Conservation (phyloP, 2,113 vertebrate species). For the Cololabis saira region DNA sequence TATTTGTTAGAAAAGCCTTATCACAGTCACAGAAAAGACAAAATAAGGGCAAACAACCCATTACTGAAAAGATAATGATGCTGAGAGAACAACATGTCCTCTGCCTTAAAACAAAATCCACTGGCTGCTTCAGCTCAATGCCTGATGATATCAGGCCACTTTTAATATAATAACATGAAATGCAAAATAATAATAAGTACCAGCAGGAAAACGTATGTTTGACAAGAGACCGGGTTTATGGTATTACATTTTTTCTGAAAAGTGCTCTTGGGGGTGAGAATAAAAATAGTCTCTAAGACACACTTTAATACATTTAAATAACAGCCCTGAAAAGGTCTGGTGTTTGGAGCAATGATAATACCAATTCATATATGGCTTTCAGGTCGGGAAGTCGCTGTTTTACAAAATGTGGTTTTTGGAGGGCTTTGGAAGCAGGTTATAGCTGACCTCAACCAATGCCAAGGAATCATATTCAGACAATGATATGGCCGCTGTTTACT, state of each 20-base stretch:
- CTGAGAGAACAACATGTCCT: constrained; percentile 6
- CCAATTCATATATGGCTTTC: not conserved
- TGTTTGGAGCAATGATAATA: constrained; percentile 5
- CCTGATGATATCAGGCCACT: too few relatives aligned
- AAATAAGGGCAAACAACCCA: constrained; percentile 28
- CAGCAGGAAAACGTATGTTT: not conserved
- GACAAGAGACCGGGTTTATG: not conserved
- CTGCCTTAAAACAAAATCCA: not conserved
- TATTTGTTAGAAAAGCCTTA: constrained; percentile 18
- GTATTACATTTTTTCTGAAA: not conserved
- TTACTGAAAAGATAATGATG: constrained; percentile 17
- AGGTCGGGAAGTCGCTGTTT: constrained; percentile 13
- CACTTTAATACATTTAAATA: constrained; percentile 21
- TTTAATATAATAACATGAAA: too few relatives aligned
- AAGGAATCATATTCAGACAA: not conserved
- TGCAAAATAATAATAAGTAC: too few relatives aligned
- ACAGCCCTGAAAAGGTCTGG: constrained; percentile 14
- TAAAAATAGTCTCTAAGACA: constrained; percentile 8
- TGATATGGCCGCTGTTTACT: constrained; percentile 21
- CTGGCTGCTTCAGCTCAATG: not conserved
- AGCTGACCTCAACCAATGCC: constrained; percentile 1
- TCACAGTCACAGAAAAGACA: constrained; percentile 5
- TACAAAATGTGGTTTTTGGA: not conserved
- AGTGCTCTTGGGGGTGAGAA: constrained; percentile 1
- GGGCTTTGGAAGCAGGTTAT: not conserved